A percentile compares a stretch with the other conserved stretches of the same genome.
phyloP scores from a whole-genome alignment of 2,888 invertebrate species.

The Cephus pygmeus region DNA sequence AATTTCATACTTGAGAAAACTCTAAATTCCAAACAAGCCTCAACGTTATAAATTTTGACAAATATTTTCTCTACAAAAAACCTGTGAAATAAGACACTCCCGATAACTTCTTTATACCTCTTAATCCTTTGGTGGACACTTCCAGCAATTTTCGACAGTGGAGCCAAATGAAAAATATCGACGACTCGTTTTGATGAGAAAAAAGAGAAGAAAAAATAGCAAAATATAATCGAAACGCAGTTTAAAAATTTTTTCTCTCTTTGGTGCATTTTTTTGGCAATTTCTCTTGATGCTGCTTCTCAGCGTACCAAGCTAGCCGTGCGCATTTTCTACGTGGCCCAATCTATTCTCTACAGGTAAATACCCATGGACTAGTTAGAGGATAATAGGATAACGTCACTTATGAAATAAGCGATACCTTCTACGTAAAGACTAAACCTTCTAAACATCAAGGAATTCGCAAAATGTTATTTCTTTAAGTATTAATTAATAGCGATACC shows the following conservation, averaged over 20 bases:
- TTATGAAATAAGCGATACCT: not conserved
- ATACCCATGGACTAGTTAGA: not conserved
- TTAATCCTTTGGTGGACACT: no score
- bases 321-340: not conserved
- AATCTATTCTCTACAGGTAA: not conserved
- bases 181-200: not conserved
- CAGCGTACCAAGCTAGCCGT: not conserved
- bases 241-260: not conserved
- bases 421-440: not conserved
- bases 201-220: not conserved
- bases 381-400: not conserved
- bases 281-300: not conserved
- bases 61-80: no score
- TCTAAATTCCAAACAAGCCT: no score
- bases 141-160: not conserved
- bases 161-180: no score
- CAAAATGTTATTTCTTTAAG: not conserved
- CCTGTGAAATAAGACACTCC: no score
- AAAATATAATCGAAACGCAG: not conserved
- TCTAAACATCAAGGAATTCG: constrained; percentile 7
- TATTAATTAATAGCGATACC: not conserved
- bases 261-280: not conserved
- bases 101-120: no score
- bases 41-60: no score
- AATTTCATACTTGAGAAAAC: no score